Percentiles rank a stretch among this genome's conserved stretches.
Evolutionary conservation across 2,888 invertebrate species (phyloP).

Genomic region (Eristalis tenax): DNA sequence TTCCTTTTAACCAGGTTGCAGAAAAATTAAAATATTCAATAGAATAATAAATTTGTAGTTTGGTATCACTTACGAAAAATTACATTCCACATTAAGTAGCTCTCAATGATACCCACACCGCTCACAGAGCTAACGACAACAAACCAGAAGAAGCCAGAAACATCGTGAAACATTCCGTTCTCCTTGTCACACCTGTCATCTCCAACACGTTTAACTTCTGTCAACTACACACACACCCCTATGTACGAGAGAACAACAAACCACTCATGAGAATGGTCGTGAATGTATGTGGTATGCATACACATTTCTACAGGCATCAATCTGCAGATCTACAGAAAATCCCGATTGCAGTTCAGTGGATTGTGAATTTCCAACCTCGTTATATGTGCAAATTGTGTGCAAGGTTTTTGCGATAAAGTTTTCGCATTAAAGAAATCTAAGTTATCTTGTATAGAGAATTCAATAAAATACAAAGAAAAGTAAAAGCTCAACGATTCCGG

Average conservation of each 20-base stretch:
- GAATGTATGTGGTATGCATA: neutral
- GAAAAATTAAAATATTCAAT: neutral
- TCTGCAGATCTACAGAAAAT: slow-evolving; percentile 26
- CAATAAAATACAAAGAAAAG: slow-evolving; percentile 15
- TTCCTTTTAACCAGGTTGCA: no score
- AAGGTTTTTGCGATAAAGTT: slow-evolving; percentile 44
- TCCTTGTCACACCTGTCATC: slow-evolving; percentile 34
- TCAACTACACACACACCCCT: slow-evolving; percentile 1
- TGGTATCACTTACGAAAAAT: slow-evolving; percentile 31
- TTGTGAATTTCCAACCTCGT: slow-evolving; percentile 58
- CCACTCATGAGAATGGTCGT: slow-evolving; percentile 2
- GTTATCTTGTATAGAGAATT: neutral
- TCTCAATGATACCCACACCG: neutral
- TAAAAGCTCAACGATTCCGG: slow-evolving; percentile 32
- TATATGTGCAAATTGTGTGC: slow-evolving; percentile 38
- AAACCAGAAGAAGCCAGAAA: slow-evolving; percentile 14
- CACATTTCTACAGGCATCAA: slow-evolving; percentile 28
- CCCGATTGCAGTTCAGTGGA: slow-evolving; percentile 57
- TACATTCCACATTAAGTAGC: neutral
- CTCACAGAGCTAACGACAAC: slow-evolving; percentile 30
- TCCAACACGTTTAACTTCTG: slow-evolving; percentile 18
- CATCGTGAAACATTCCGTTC: neutral
- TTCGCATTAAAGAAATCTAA: slow-evolving; percentile 39
- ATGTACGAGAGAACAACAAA: slow-evolving; percentile 33
- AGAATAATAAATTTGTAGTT: neutral